Percentiles rank a stretch among this genome's conserved stretches.
Evolutionary conservation across 2,113 vertebrate genomes (phyloP).

Genomic region (Dasypus novemcinctus): DNA sequence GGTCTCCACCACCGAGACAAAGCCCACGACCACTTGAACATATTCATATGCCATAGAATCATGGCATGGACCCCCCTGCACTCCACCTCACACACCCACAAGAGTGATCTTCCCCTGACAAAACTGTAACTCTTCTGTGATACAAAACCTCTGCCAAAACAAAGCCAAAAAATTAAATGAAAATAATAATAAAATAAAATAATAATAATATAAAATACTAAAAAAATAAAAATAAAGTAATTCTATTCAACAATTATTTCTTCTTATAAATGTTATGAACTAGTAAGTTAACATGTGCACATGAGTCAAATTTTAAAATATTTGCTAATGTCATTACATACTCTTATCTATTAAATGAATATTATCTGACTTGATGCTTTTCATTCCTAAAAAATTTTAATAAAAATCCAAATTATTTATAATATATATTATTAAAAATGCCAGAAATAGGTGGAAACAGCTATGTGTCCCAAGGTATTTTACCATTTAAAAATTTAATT

Average conservation of each 20-base stretch:
- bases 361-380: neutral
- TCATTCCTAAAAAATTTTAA: conserved; percentile 8
- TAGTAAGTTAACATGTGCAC: neutral
- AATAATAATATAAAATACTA: too few species aligned
- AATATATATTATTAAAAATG: conserved; percentile 1
- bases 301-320: neutral
- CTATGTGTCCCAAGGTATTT: neutral
- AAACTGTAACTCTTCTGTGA: too few species aligned
- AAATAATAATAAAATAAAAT: too few species aligned
- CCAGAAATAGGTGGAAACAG: conserved; percentile 2
- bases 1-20: too few species aligned
- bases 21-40: too few species aligned
- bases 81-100: too few species aligned
- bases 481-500: conserved; percentile 42
- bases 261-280: neutral
- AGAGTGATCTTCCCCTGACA: too few species aligned
- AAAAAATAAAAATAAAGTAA: too few species aligned
- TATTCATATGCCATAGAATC: too few species aligned
- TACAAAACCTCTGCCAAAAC: too few species aligned
- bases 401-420: conserved; percentile 1
- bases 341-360: conserved; percentile 1
- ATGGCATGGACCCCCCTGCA: too few species aligned
- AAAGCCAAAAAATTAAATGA: too few species aligned
- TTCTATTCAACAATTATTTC: neutral
- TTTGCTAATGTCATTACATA: neutral